Evolutionary conservation across 2,888 invertebrate genomes (phyloP).

Genomic region (Hipparchia sbordonii): DNA sequence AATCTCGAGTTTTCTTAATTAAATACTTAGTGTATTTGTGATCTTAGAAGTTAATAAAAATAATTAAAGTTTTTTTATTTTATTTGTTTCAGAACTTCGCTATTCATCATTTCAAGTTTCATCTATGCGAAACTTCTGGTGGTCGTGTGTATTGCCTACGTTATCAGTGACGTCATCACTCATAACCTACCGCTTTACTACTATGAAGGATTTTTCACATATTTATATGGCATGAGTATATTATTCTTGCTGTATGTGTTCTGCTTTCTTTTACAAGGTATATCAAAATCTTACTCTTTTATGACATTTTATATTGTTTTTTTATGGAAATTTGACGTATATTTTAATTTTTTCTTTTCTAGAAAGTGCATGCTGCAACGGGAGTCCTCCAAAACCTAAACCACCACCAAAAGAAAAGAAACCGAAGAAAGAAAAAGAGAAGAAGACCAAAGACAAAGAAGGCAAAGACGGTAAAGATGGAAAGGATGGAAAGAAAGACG

Average conservation of each 20-base stretch:
- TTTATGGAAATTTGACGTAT: not conserved
- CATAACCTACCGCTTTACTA: constrained; percentile 95
- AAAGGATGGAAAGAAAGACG: constrained; percentile 80
- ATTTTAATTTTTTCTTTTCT: constrained; percentile 11
- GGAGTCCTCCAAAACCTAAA: constrained; percentile 86
- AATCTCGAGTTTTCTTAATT: too few relatives aligned
- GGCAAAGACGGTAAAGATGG: constrained; percentile 86
- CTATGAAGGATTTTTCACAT: constrained; percentile 98
- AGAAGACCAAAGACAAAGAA: constrained; percentile 85
- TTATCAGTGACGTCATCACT: constrained; percentile 96
- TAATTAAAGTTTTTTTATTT: constrained; percentile 3
- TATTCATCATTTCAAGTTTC: constrained; percentile 97
- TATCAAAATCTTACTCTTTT: too few relatives aligned
- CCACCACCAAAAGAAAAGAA: constrained; percentile 87
- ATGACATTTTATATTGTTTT: constrained; percentile 2
- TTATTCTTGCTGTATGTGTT: constrained; percentile 96
- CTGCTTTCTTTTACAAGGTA: constrained; percentile 94
- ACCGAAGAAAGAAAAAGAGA: constrained; percentile 86
- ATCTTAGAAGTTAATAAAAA: too few relatives aligned
- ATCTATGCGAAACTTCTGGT: constrained; percentile 97
- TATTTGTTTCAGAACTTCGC: constrained; percentile 89
- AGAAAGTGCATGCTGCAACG: constrained; percentile 93
- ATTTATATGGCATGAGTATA: constrained; percentile 96
- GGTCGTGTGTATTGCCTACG: constrained; percentile 96
- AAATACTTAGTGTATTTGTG: not conserved